Evolutionary conservation across 2,797 vertebrate species (phyloP).

Genomic region (Pangasius mekongensis): DNA sequence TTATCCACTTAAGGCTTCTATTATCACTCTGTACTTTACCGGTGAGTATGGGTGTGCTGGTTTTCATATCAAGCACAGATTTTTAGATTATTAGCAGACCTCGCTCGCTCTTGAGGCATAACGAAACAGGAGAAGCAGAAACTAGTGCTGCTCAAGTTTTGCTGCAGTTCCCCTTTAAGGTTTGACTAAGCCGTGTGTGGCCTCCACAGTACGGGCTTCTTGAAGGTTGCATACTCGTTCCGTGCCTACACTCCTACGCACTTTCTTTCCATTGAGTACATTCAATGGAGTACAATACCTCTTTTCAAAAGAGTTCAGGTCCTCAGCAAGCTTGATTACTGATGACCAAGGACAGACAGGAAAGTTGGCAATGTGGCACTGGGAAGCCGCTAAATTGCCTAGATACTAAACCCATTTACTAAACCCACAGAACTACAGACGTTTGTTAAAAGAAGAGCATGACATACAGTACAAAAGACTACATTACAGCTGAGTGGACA

Average conservation of each 20-base stretch:
- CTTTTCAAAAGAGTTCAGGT: constrained; percentile 70
- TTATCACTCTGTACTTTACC: neutral
- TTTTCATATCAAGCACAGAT: neutral
- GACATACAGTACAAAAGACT: constrained; percentile 29
- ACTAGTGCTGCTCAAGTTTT: neutral
- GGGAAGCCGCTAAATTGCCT: constrained; percentile 40
- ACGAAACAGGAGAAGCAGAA: neutral
- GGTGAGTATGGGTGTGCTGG: too few species aligned
- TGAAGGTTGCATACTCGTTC: constrained; percentile 42
- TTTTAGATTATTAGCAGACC: neutral
- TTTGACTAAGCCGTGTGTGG: neutral
- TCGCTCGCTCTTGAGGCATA: neutral
- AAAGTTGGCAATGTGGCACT: constrained; percentile 40
- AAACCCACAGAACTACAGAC: constrained; percentile 36
- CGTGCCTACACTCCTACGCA: constrained; percentile 29
- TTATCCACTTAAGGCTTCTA: neutral
- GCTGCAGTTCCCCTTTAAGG: neutral
- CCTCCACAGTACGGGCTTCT: constrained; percentile 27
- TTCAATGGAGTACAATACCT: constrained; percentile 72
- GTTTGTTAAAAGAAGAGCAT: constrained; percentile 24
- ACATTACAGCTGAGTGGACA: constrained; percentile 20
- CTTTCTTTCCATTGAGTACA: constrained; percentile 56
- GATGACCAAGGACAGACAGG: constrained; percentile 56
- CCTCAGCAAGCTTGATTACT: constrained; percentile 68
- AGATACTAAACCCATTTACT: constrained; percentile 39